Evolutionary conservation across 2,113 vertebrate genomes (phyloP), one percentile per base, ranked within the genome.

Genomic region (Cyrtonyx montezumae): DNA sequence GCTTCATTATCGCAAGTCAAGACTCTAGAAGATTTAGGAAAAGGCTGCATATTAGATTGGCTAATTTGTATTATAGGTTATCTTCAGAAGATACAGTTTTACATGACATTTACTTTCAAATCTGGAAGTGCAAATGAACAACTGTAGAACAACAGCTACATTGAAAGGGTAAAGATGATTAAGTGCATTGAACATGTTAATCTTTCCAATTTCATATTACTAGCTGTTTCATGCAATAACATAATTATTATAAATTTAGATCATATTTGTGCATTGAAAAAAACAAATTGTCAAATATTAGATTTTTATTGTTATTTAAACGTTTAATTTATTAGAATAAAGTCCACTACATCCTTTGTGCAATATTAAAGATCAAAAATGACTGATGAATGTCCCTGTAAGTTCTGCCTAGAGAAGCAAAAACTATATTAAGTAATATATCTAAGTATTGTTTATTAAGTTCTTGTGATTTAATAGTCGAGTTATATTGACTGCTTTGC

Each of bases 61-160:
- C 37, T 67, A 66, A 53, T 90, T 63, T 63, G 42, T 20, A 84
- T 43, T 69, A 53, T 23, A 42, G 19, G 42, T 70, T 93, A 77
- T 67, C 70, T 74, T 53, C 37, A 81, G 20, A 11, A 69, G 42
- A 69, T 58, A 28, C 21, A 79, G 32, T 13, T 13, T 69, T 70
- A 63, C 6, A 46, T 67, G 79, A 79, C 84, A 89, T 95, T 93
- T 89, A 66, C 59, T 88, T 87, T 74, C 11, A 80, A 74, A 89
- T 61, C 34, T 59, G 3, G 73, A 92, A 77, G 45, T 20, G 11
- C 17, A 85, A 89, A 83, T 46, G 82, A 94, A 69, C 19, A 79
- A 58, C 45, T 69, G 66, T 79, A 53, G 88, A 90, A 91, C 25
- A 84, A 34, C 21, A 74, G 23, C 20, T 46, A 90, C 76, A 90